Evolutionary conservation across 1,140 invertebrate species (phyloP).

Genomic region (Drosophila leontia): DNA sequence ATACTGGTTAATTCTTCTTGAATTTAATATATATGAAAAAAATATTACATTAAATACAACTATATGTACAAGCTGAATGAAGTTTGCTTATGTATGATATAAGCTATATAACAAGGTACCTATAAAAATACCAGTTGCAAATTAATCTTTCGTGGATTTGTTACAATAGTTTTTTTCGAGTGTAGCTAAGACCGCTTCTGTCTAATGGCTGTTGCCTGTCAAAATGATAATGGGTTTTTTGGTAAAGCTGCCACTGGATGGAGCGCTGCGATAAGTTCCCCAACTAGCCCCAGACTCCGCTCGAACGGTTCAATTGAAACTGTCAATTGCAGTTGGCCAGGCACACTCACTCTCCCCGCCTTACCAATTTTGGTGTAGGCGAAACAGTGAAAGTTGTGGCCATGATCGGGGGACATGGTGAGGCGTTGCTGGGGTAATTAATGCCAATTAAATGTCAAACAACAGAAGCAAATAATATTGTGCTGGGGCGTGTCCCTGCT

Average conservation of each 20-base stretch:
- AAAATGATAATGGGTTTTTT: constrained; percentile 58
- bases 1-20: no score
- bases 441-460: constrained; percentile 81
- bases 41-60: no score
- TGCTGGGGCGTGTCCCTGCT: constrained; percentile 51
- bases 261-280: constrained; percentile 54
- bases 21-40: no score
- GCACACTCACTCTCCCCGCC: constrained; percentile 8
- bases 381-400: constrained; percentile 71
- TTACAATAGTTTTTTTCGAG: background rate
- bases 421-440: constrained; percentile 62
- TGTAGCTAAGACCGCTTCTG: constrained; percentile 52
- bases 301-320: constrained; percentile 65
- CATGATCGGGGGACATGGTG: constrained; percentile 16
- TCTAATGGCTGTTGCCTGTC: constrained; percentile 53
- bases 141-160: background rate
- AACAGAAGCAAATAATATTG: constrained; percentile 51
- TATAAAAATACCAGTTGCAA: no score
- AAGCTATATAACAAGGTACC: background rate
- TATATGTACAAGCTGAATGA: no score
- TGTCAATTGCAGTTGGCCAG: constrained; percentile 61
- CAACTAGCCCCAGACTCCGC: constrained; percentile 14
- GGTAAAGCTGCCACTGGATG: constrained; percentile 42
- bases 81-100: background rate
- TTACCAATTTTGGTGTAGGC: constrained; percentile 71